A percentile compares a stretch with the other conserved stretches of the same genome.
phyloP scores from a whole-genome alignment of 1,140 invertebrate genomes.

The Scaptomyza hsui region DNA sequence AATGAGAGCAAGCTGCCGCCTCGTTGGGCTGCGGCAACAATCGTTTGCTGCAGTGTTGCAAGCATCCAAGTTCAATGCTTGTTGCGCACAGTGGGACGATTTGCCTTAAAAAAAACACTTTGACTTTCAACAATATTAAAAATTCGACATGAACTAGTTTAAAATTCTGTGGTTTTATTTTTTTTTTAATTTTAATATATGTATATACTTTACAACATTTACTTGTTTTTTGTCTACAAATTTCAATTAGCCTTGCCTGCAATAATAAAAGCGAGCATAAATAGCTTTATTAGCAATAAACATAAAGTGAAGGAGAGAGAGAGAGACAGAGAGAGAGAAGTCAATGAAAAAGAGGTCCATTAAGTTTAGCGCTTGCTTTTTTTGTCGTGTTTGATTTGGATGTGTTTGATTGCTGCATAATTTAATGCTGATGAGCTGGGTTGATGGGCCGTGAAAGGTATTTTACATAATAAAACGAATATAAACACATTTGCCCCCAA shows the following conservation, averaged over 20 bases:
- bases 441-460: slow-evolving; percentile 71
- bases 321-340: background rate
- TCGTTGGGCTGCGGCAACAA: background rate
- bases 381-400: slow-evolving; percentile 30
- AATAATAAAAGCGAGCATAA: slow-evolving; percentile 41
- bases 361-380: background rate
- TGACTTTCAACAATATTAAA: too few species aligned
- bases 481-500: slow-evolving; percentile 57
- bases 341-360: background rate
- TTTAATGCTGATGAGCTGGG: slow-evolving; percentile 70
- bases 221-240: background rate
- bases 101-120: background rate
- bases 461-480: slow-evolving; percentile 77
- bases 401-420: slow-evolving; percentile 74
- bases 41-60: slow-evolving; percentile 10
- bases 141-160: too few species aligned
- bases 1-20: slow-evolving; percentile 56
- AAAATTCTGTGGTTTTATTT: too few species aligned
- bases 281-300: slow-evolving; percentile 60
- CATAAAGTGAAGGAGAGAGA: slow-evolving; percentile 5
- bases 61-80: slow-evolving; percentile 44
- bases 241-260: slow-evolving; percentile 15
- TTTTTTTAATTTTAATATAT: background rate
- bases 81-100: slow-evolving; percentile 41
- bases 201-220: background rate